phyloP scores from a whole-genome alignment of 2,113 vertebrate genomes.

The Acanthochromis polyacanthus region DNA sequence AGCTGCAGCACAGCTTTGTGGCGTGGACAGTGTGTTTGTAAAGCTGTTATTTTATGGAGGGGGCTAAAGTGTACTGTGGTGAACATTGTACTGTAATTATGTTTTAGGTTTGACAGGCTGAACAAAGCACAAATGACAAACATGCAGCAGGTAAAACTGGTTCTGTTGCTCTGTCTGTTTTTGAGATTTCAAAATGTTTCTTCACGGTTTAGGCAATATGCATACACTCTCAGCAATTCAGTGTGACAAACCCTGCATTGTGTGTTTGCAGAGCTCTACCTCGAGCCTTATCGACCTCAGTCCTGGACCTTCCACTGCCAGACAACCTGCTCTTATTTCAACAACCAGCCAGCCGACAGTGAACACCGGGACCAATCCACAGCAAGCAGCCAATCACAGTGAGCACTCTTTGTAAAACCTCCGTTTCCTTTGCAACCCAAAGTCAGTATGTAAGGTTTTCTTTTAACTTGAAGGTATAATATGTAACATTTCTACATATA shows the following conservation, averaged over 20 bases:
- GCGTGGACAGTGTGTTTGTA: background rate
- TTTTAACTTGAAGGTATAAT: background rate
- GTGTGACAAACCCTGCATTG: background rate
- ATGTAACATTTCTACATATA: too few relatives aligned
- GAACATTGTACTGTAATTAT: background rate
- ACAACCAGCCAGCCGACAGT: slow-evolving; percentile 69
- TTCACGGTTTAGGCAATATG: background rate
- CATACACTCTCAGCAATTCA: background rate
- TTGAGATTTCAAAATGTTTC: background rate
- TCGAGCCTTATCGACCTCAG: slow-evolving; percentile 82
- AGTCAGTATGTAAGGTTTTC: background rate
- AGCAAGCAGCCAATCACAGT: slow-evolving; percentile 85
- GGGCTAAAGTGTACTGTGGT: background rate
- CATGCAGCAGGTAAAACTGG: slow-evolving; percentile 67
- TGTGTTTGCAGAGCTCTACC: slow-evolving; percentile 43
- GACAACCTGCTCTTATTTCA: slow-evolving; percentile 74
- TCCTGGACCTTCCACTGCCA: slow-evolving; percentile 66
- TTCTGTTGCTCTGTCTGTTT: background rate
- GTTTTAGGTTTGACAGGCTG: slow-evolving; percentile 92
- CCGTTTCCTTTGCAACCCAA: background rate
- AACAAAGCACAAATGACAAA: slow-evolving; percentile 84
- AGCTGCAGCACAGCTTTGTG: background rate
- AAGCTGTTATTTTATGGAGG: accelerated
- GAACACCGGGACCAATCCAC: slow-evolving; percentile 78
- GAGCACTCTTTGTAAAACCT: slow-evolving; percentile 40